Percentiles rank a stretch among this genome's conserved stretches.
Evolutionary conservation across 2,888 invertebrate genomes (phyloP).

Genomic region (Stenotaenia linearis): DNA sequence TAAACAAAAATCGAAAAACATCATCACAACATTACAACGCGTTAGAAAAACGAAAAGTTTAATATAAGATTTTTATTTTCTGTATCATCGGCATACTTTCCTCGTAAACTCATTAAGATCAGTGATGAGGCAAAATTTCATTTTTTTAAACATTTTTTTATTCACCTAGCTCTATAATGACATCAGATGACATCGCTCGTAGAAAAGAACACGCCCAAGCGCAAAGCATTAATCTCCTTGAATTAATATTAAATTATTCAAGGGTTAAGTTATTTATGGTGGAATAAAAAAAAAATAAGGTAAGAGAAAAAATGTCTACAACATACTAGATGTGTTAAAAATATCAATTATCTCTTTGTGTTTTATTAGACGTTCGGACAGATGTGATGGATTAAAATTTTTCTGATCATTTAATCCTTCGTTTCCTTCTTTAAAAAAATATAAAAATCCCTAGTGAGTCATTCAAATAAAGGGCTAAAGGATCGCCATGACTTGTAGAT

Average conservation of each 20-base stretch:
- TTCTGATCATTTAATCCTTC: background rate
- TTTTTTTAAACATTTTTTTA: background rate
- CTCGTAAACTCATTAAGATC: background rate
- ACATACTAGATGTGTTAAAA: background rate
- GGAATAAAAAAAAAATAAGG: background rate
- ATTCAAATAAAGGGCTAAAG: background rate
- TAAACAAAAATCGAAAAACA: background rate
- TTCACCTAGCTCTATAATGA: background rate
- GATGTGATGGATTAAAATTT: conserved; percentile 1
- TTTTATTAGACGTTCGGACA: background rate
- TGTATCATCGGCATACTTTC: background rate
- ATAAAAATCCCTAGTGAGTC: background rate
- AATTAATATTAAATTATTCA: conserved; percentile 26
- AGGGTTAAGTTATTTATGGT: conserved; percentile 10
- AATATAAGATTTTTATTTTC: background rate
- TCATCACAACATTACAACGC: background rate
- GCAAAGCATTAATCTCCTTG: conserved; percentile 12
- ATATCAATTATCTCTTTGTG: background rate
- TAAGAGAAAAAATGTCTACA: background rate
- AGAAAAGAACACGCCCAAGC: conserved; percentile 16
- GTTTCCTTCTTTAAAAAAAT: background rate
- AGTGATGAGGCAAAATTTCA: background rate
- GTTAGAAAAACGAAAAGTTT: background rate
- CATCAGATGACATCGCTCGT: conserved; percentile 19
- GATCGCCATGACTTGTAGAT: background rate